A percentile compares a stretch with the other conserved stretches of the same genome.
These are phyloP conservation scores for Tenebrio molitor DNA, from an alignment of 1,140 invertebrate species.

Conservation along the genomic window DNA sequence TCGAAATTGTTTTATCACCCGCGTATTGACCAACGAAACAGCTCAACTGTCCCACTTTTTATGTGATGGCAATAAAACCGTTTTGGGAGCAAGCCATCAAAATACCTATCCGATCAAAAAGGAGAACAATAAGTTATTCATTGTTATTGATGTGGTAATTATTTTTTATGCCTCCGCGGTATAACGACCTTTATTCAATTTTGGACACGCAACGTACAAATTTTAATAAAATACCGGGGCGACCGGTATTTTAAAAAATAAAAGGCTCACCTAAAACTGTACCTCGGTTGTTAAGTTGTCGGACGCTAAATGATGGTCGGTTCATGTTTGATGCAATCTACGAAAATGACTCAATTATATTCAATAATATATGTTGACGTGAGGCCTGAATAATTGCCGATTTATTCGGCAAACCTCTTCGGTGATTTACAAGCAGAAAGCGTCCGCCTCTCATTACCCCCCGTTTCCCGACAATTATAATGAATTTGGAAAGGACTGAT, in stretches of 20 bases:
- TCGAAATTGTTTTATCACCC: too few species aligned
- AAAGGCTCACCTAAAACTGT: conserved; percentile 21
- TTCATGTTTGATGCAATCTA: conserved; percentile 36
- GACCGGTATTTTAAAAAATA: conserved; percentile 35
- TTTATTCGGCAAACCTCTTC: conserved; percentile 29
- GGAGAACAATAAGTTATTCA: conserved; percentile 23
- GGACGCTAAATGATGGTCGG: conserved; percentile 36
- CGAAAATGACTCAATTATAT: conserved; percentile 38
- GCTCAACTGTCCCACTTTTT: too few species aligned
- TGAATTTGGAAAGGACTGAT: background rate
- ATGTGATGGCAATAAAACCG: too few species aligned
- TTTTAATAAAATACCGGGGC: conserved; percentile 31
- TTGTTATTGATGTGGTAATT: conserved; percentile 32
- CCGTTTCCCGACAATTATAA: conserved; percentile 3
- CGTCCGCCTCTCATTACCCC: background rate
- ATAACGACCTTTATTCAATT: conserved; percentile 36
- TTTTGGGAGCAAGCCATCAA: conserved; percentile 7
- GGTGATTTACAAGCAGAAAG: conserved; percentile 12
- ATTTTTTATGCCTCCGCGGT: conserved; percentile 12
- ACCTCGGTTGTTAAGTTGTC: conserved; percentile 36
- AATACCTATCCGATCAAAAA: conserved; percentile 3
- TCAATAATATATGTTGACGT: conserved; percentile 38
- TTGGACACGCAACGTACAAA: conserved; percentile 28
- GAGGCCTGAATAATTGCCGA: conserved; percentile 34
- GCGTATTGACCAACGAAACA: too few species aligned